A percentile compares a stretch with the other conserved stretches of the same genome.
Conservation (phyloP, 2,113 vertebrate species). For the Toxotes jaculatrix region DNA sequence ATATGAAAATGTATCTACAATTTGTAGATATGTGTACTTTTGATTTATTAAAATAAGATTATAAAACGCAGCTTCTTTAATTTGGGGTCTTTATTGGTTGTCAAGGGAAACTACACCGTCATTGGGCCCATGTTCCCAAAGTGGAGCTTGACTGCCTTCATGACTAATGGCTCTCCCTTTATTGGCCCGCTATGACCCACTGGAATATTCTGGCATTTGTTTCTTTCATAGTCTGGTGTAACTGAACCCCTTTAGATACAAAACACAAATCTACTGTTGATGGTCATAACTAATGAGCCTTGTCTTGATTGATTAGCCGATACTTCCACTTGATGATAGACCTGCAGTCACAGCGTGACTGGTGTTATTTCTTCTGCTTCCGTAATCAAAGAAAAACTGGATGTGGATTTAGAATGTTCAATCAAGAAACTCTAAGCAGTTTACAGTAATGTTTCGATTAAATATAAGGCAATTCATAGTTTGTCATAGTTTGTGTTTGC, state of each 20-base stretch:
- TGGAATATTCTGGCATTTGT: slow-evolving; percentile 55
- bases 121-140: slow-evolving; percentile 28
- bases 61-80: slow-evolving; percentile 33
- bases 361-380: neutral
- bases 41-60: slow-evolving; percentile 85
- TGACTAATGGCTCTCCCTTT: slow-evolving; percentile 44
- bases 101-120: slow-evolving; percentile 19
- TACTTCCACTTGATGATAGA: slow-evolving; percentile 11
- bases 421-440: neutral
- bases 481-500: neutral
- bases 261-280: slow-evolving; percentile 63
- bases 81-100: slow-evolving; percentile 26
- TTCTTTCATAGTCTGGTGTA: slow-evolving; percentile 58
- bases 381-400: neutral
- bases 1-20: slow-evolving; percentile 81
- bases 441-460: neutral
- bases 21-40: slow-evolving; percentile 85
- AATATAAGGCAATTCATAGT: neutral
- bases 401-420: neutral
- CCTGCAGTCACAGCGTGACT: neutral
- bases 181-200: slow-evolving; percentile 19
- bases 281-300: slow-evolving; percentile 69
- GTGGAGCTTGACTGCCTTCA: slow-evolving; percentile 18
- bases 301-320: slow-evolving; percentile 33
- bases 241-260: slow-evolving; percentile 49